phyloP scores from a whole-genome alignment of 2,113 vertebrate genomes.

The Notothenia rossii region DNA sequence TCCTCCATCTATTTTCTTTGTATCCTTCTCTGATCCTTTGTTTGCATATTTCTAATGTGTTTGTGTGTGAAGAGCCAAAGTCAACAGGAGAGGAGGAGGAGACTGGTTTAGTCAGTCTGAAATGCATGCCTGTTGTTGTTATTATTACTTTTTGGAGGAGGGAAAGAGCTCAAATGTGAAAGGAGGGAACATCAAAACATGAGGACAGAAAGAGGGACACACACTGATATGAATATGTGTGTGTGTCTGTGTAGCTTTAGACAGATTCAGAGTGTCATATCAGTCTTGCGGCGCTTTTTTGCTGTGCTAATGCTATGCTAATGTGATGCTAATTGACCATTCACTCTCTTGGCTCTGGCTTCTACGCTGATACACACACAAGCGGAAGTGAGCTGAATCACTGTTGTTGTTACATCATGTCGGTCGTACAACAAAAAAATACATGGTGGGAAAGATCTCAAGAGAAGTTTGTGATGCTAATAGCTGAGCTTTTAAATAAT shows the following conservation, averaged over 20 bases:
- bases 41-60: constrained; percentile 31
- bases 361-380: not conserved
- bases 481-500: not conserved
- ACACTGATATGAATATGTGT: not conserved
- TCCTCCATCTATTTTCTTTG: not conserved
- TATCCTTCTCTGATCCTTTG: constrained; percentile 8
- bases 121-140: constrained; percentile 18
- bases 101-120: constrained; percentile 1
- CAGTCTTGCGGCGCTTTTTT: constrained; percentile 22
- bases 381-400: constrained; percentile 26
- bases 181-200: not conserved
- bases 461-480: not conserved
- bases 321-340: constrained; percentile 59
- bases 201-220: not conserved
- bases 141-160: not conserved
- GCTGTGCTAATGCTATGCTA: constrained; percentile 56
- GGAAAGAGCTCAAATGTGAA: not conserved
- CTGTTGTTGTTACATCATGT: constrained; percentile 27
- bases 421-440: constrained; percentile 5
- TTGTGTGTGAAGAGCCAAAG: constrained; percentile 35
- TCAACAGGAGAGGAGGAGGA: constrained; percentile 39
- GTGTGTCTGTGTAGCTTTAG: not conserved
- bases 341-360: constrained; percentile 40
- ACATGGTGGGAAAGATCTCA: constrained; percentile 1
- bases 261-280: constrained; percentile 12